Evolutionary conservation across 2,797 vertebrate genomes (phyloP).

Genomic region (Hippoglossus hippoglossus): DNA sequence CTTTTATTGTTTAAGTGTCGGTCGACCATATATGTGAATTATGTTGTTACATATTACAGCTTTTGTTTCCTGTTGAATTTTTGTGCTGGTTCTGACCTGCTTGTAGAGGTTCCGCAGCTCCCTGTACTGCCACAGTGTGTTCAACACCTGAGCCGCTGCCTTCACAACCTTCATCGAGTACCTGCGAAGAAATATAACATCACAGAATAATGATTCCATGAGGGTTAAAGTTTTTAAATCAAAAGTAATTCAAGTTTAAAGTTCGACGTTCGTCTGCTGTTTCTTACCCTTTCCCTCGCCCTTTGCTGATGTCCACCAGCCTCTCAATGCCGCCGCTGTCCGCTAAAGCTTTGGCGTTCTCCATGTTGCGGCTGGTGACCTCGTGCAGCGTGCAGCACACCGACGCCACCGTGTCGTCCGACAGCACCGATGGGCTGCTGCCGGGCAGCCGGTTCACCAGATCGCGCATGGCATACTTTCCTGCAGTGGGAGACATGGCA

Average conservation of each 20-base stretch:
- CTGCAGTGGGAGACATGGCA: conserved; percentile 66
- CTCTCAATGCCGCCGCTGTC: conserved; percentile 96
- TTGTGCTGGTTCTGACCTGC: conserved; percentile 85
- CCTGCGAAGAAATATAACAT: conserved; percentile 68
- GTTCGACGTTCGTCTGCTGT: background rate
- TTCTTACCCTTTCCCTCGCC: conserved; percentile 93
- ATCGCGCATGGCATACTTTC: conserved; percentile 98
- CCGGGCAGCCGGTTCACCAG: conserved; percentile 95
- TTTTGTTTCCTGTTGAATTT: too few species aligned
- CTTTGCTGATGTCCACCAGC: conserved; percentile 97
- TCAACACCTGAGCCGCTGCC: conserved; percentile 96
- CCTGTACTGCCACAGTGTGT: conserved; percentile 97
- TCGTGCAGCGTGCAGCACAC: conserved; percentile 98
- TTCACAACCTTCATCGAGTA: conserved; percentile 98
- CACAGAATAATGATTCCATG: background rate
- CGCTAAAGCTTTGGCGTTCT: conserved; percentile 96
- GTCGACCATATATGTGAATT: too few species aligned
- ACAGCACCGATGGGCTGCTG: conserved; percentile 85
- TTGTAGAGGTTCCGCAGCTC: conserved; percentile 98
- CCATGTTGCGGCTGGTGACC: conserved; percentile 98
- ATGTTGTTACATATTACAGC: too few species aligned
- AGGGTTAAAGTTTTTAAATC: background rate
- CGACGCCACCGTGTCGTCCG: conserved; percentile 94
- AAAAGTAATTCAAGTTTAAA: background rate
- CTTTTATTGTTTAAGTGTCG: too few species aligned